Percentiles rank a stretch among this genome's conserved stretches.
phyloP scores from a whole-genome alignment of 2,888 invertebrate genomes.

The Drosophila rubida region DNA sequence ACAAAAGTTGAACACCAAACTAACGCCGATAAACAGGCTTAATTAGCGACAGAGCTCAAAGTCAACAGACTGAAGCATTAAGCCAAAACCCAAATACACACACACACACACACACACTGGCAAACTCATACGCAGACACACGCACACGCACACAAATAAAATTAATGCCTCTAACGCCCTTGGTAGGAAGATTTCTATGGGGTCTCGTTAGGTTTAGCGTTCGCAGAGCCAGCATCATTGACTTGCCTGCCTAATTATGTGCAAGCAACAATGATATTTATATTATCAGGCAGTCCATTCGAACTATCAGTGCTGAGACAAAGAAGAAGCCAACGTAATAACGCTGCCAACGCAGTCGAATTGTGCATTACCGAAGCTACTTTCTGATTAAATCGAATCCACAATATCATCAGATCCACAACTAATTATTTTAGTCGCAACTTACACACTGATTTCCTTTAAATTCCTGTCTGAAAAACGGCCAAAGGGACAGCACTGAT shows the following conservation, averaged over 20 bases:
- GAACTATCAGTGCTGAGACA: conserved; percentile 31
- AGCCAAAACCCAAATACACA: conserved; percentile 49
- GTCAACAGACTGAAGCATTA: conserved; percentile 75
- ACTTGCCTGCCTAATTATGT: conserved; percentile 73
- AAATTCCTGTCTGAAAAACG: background rate
- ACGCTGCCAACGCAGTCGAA: background rate
- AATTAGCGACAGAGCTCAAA: conserved; percentile 78
- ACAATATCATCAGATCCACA: background rate
- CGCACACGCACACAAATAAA: conserved; percentile 51
- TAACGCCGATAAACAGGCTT: conserved; percentile 77
- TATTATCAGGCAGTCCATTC: conserved; percentile 68
- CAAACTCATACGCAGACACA: conserved; percentile 23
- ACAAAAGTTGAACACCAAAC: conserved; percentile 67
- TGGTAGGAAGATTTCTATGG: conserved; percentile 53
- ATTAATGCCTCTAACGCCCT: conserved; percentile 51
- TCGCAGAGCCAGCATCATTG: conserved; percentile 30
- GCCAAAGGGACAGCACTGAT: background rate
- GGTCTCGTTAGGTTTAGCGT: conserved; percentile 60
- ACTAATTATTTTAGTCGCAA: background rate
- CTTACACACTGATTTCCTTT: background rate
- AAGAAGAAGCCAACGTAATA: conserved; percentile 32
- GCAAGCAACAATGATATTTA: conserved; percentile 81
- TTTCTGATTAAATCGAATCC: background rate
- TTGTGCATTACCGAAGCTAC: background rate
- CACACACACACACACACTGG: conserved; percentile 22